Evolutionary conservation across 2,797 vertebrate species (phyloP), one percentile per base, ranked within the genome.

Genomic region (Rhabdophis nuchalis): DNA sequence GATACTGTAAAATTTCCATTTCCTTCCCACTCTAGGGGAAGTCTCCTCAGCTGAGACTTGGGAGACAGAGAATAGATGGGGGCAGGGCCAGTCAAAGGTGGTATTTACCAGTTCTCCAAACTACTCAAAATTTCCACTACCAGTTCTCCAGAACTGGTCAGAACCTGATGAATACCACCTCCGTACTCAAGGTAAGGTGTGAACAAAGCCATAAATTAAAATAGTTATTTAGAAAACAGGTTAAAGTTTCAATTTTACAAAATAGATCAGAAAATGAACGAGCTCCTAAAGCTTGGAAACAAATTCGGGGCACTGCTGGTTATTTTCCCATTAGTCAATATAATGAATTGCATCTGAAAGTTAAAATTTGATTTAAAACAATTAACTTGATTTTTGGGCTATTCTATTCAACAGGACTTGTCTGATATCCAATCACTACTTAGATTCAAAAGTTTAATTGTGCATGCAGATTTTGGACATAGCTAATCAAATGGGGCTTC

Each of bases 371-470:
- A 10, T 61, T 92, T 18, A 89, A 85, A 86, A 64, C 7, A 54
- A 57, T 89, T 57, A 53, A 58, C 52, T 77, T 56, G 60, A 29
- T 29, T 86, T 57, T 85, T 56, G 53, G 18, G 56, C 57, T 20
- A 10, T 14, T 88, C 27, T 25, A 11, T 7, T 16, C 68, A 9
- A 85, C 36, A 50, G 64, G 29, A 56, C 3, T 86, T 57, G 36
- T 82, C 60, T 68, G 41, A 64, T 60, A 86, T 36, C 52, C 52
- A 86, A 46, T 52, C n/a, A 32, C 18, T 46, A 29, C 58, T 57
- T 57, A 92, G 58, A 36, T 72, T 89, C 72, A 86, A 86, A 89
- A 86, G 36, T 36, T 29, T 86, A 89, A 92, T 89, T 89, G 27
- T 77, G 41, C 82, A 89, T 57, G 52, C 27, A 89, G 11, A 56